Evolutionary conservation across 2,113 vertebrate species (phyloP), one percentile per base, ranked within the genome.

Genomic region (Phaethon lepturus): DNA sequence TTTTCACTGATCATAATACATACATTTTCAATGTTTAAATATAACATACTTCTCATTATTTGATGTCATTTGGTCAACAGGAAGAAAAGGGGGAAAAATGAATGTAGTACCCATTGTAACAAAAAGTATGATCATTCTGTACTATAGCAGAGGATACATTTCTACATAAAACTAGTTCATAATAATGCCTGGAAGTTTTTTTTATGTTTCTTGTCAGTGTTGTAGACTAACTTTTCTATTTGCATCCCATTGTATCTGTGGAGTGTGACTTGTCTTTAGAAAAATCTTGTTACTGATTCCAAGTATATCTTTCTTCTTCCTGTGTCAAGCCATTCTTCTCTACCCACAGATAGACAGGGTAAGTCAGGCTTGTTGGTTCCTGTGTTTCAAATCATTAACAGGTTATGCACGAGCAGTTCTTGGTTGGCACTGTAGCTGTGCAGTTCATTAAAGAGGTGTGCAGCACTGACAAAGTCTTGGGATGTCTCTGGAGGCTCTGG

Each of bases 251-350:
- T 64, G 18, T n/a, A 35, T 44, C 25, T 52, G 8, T 17, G 26
- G 25, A 18, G 5, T n/a, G 17, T 75, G 62, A 40, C 26, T 56
- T 58, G 8, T 44, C 31, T 35, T 7, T 68, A 50, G 47, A 79
- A 84, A 68, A 62, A 6, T 7, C 38, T 71, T 62, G 6, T 40
- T 62, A 53, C 31, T 40, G 4, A 67, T 94, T 67, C 38, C 22
- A 10, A 10, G 7, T 40, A 3, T 28, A 55, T 64, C 23, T 35
- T 72, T 3, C 24, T 53, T 3, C 10, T 79, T 59, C 3, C n/a
- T 33, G 28, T 0, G 0, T 60, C 22, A 40, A 28, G 6, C 25
- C 12, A 28, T 55, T 75, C 40, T 56, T 55, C 5, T 1, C 29
- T 80, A 19, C 9, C 18, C 16, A 13, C 9, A 59, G 38, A 40